Evolutionary conservation across 2,888 invertebrate genomes (phyloP).

Genomic region (Tetramorium bicarinatum): DNA sequence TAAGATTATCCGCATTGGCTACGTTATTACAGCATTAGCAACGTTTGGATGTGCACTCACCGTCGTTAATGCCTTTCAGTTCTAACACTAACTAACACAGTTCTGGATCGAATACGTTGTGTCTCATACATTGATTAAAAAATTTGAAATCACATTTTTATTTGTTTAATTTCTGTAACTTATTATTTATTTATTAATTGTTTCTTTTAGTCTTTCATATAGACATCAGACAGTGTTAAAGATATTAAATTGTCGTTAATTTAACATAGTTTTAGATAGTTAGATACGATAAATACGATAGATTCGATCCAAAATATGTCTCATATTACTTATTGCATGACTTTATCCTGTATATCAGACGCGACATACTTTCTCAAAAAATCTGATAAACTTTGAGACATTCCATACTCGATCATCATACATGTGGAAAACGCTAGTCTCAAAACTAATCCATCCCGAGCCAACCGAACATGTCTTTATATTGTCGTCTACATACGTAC

Average conservation of each 20-base stretch:
- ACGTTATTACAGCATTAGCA: neutral
- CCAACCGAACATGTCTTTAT: neutral
- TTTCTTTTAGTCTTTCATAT: neutral
- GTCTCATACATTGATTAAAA: neutral
- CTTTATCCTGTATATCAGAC: neutral
- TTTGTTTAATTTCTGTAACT: neutral
- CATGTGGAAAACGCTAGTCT: neutral
- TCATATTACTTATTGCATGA: neutral
- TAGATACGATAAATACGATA: neutral
- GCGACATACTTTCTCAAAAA: neutral
- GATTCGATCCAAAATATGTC: neutral
- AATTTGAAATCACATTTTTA: neutral
- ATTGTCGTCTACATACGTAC: conserved; percentile 9
- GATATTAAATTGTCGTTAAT: neutral
- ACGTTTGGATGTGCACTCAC: neutral
- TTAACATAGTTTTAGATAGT: neutral
- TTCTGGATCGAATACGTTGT: neutral
- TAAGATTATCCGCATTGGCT: conserved; percentile 13
- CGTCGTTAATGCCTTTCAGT: neutral
- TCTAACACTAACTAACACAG: neutral
- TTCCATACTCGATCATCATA: neutral
- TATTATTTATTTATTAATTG: neutral
- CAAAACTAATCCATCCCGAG: neutral
- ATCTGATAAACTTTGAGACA: neutral
- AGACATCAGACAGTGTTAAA: neutral